Percentiles rank a stretch among this genome's conserved stretches.
Evolutionary conservation across 37 sponge, comb jelly and placozoan genomes (phyloP).

Genomic region (Spongilla lacustris): DNA sequence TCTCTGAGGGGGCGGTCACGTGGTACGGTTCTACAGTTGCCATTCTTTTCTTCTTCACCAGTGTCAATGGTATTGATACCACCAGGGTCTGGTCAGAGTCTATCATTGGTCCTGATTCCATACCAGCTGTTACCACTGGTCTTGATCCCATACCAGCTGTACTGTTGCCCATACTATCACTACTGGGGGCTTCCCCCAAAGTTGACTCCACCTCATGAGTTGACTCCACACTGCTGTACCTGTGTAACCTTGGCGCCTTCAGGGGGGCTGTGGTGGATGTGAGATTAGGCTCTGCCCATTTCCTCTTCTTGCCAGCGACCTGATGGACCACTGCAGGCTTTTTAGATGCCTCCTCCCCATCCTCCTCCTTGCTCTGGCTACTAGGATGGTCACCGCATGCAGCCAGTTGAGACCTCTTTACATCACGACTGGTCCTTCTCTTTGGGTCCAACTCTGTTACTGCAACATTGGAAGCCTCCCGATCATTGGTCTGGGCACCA

Average conservation of each 20-base stretch:
- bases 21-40: slow-evolving; percentile 47
- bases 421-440: not conserved
- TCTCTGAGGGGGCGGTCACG: slow-evolving; percentile 19
- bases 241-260: not conserved
- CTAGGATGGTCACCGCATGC: not conserved
- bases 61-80: slow-evolving; percentile 2
- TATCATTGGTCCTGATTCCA: not conserved
- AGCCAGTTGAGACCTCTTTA: not conserved
- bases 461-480: not conserved
- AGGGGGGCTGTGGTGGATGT: not conserved
- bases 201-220: not conserved
- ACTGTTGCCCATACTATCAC: not conserved
- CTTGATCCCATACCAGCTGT: not conserved
- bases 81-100: not conserved
- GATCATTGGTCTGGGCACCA: not conserved
- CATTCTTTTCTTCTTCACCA: slow-evolving; percentile 39
- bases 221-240: not conserved
- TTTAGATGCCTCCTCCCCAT: not conserved
- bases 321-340: not conserved
- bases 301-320: not conserved
- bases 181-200: not conserved
- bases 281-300: not conserved
- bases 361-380: not conserved
- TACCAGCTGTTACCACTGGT: not conserved
- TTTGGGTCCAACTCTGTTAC: not conserved